These are phyloP conservation scores for Otus sunia DNA, from an alignment of 2,113 vertebrate genomes.

Conservation along the genomic window DNA sequence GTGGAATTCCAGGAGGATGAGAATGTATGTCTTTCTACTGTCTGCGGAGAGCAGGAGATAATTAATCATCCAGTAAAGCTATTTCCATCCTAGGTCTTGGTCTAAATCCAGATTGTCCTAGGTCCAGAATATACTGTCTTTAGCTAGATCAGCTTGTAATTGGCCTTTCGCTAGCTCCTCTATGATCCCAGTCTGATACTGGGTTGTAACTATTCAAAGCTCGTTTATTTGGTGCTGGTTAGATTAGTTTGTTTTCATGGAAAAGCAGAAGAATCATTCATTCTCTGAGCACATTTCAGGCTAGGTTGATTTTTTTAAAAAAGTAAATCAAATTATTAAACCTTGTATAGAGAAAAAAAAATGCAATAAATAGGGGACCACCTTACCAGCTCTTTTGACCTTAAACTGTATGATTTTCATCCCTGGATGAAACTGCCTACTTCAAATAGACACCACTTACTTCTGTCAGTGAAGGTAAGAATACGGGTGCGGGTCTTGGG, in stretches of 20 bases:
- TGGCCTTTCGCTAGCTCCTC: conserved; percentile 63
- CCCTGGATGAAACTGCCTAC: not conserved
- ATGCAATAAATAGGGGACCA: not conserved
- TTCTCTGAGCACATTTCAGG: not conserved
- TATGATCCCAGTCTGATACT: conserved; percentile 17
- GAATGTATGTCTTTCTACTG: conserved; percentile 9
- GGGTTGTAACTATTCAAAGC: not conserved
- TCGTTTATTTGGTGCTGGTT: not conserved
- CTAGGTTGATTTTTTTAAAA: not conserved
- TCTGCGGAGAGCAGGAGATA: conserved; percentile 47
- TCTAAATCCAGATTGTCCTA: conserved; percentile 56
- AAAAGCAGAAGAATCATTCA: not conserved
- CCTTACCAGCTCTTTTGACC: not conserved
- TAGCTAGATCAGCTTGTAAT: conserved; percentile 63
- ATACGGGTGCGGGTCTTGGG: not conserved
- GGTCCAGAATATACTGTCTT: conserved; percentile 54
- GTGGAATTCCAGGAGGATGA: not conserved
- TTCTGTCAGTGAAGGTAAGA: not conserved
- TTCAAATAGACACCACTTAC: not conserved
- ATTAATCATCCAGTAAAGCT: conserved; percentile 66
- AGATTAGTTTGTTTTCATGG: not conserved
- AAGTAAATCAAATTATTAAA: not conserved
- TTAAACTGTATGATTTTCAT: not conserved
- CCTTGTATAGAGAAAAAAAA: not conserved
- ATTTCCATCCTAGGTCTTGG: conserved; percentile 53